Conservation (phyloP, 2,797 vertebrate species). For the Carcharodon carcharias region DNA sequence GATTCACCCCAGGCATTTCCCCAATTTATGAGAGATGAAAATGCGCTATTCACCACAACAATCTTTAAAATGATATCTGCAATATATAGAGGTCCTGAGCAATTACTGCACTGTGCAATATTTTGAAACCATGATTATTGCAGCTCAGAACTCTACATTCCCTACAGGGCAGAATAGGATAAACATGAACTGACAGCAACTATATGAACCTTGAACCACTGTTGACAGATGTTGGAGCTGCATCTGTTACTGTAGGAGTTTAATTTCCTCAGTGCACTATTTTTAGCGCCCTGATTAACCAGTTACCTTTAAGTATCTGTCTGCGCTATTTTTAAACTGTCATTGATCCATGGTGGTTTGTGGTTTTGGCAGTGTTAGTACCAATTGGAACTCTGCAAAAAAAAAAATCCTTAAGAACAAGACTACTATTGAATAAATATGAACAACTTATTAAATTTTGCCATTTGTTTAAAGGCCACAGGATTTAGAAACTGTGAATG, state of each 20-base stretch:
- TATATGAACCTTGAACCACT: neutral
- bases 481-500: neutral
- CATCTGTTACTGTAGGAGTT: neutral
- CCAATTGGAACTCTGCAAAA: neutral
- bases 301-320: neutral
- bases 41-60: neutral
- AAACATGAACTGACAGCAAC: slow-evolving; percentile 18
- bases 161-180: neutral
- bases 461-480: neutral
- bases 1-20: neutral
- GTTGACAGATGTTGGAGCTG: slow-evolving; percentile 7
- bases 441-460: neutral
- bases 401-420: no score
- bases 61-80: slow-evolving; percentile 1
- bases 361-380: neutral
- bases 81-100: neutral
- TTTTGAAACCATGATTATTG: slow-evolving; percentile 8
- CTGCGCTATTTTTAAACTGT: neutral
- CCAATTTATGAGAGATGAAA: neutral
- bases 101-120: neutral
- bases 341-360: neutral
- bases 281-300: neutral
- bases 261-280: neutral
- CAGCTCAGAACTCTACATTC: neutral
- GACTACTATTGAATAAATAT: neutral